Percentiles rank a stretch among this genome's conserved stretches.
Conservation (phyloP, 2,888 invertebrate species). For the Neoascia interrupta region DNA sequence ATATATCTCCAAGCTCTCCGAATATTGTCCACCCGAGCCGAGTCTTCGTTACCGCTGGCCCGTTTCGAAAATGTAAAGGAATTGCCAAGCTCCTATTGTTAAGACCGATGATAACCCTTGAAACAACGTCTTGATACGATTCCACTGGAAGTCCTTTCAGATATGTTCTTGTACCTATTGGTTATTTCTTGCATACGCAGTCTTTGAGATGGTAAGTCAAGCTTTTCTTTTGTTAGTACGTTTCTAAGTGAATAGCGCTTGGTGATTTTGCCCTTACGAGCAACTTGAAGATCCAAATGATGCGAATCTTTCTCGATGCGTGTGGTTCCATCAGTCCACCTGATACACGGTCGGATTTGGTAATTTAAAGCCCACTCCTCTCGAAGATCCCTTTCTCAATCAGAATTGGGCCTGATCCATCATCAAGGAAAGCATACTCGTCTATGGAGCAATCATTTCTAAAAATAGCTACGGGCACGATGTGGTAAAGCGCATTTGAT, state of each 20-base stretch:
- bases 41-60: neutral
- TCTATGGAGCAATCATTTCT: neutral
- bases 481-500: neutral
- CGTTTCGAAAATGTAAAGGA: neutral
- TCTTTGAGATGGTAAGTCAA: neutral
- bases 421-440: neutral
- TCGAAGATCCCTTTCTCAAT: neutral
- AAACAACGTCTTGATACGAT: neutral
- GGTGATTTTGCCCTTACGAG: neutral
- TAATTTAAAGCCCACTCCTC: neutral
- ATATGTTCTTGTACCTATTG: neutral
- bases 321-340: neutral
- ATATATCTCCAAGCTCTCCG: neutral
- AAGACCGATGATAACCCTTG: constrained; percentile 21
- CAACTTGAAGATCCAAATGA: neutral
- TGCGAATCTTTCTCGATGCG: neutral
- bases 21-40: neutral
- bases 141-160: neutral
- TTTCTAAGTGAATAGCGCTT: neutral
- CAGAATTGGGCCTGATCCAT: neutral
- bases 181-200: neutral
- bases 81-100: constrained; percentile 1
- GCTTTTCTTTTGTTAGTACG: neutral
- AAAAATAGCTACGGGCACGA: neutral
- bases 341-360: neutral